Evolutionary conservation across 2,797 vertebrate species (phyloP), one percentile per base, ranked within the genome.

Genomic region (Xerus rutilus): DNA sequence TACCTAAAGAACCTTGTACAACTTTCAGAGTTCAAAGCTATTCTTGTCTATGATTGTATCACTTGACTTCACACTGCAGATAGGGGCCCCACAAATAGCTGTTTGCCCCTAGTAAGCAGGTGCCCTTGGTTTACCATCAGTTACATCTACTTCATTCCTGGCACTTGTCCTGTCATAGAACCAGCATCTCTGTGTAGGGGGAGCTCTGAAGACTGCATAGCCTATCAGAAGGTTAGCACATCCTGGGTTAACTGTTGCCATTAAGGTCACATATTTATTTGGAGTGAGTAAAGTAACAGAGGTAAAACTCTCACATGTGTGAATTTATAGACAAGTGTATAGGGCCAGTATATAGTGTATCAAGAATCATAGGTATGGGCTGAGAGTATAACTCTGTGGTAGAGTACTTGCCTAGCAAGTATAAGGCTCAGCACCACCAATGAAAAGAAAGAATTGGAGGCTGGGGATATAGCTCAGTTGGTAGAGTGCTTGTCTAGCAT

Each of bases 21-120:
- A 79, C 17, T 87, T 88, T 72, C 79, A 72, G 67, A 28, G 43
- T 32, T 86, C 76, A 81, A 14, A 86, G 62, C 32, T 69, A 49
- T 59, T 77, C 17, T 23, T 39, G 59, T 76, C 32, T n/a, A 78
- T 49, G 47, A 4, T 14, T 21, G 5, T 2, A 54, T 85, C 54
- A 70, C 45, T 35, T 35, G 74, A 84, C 57, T 82, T 95, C 72
- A 76, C 0, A 1, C 23, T 84, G 9, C 67, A 49, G 76, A 67
- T 1, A 43, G 23, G 21, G 28, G 0, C 39, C 30, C 30, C 45
- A 11, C 39, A 43, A 65, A 59, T 15, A 64, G 57, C 57, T 28
- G 28, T 32, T 25, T 72, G 65, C 30, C 59, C 64, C 21, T 45
- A 32, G 64, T 79, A 49, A 89, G 67, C 1, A 13, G 72, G 47